These are phyloP conservation scores for Sarcophaga rosellei DNA, from an alignment of 2,888 invertebrate species.

Conservation along the genomic window DNA sequence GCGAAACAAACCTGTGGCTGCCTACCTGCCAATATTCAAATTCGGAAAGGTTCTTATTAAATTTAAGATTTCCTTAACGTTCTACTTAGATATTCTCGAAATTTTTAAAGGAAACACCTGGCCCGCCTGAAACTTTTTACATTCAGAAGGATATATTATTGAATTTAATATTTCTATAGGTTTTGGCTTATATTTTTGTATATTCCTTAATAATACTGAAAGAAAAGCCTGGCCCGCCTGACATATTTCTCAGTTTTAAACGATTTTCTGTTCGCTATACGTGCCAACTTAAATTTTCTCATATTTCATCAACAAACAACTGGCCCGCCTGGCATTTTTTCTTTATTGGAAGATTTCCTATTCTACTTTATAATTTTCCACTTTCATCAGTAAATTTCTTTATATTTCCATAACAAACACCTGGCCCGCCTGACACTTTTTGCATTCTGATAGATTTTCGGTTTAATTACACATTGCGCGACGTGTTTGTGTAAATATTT, in stretches of 20 bases:
- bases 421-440: constrained; percentile 28
- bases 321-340: neutral
- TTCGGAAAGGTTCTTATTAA: too few relatives aligned
- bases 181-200: neutral
- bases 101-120: neutral
- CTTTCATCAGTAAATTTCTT: neutral
- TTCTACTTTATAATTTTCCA: too few relatives aligned
- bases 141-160: neutral
- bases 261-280: neutral
- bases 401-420: neutral
- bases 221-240: constrained; percentile 1
- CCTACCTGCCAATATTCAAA: neutral
- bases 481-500: neutral
- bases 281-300: neutral
- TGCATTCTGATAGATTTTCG: neutral
- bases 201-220: neutral
- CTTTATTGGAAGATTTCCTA: too few relatives aligned
- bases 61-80: too few relatives aligned
- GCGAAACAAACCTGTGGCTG: neutral
- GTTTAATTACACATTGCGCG: neutral
- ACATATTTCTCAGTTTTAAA: neutral
- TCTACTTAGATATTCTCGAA: neutral
- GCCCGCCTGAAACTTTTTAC: constrained; percentile 32
- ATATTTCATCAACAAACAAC: neutral
- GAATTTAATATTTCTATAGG: neutral